Percentiles rank a stretch among this genome's conserved stretches.
Evolutionary conservation across 2,113 vertebrate species (phyloP).

Genomic region (Galemys pyrenaicus): DNA sequence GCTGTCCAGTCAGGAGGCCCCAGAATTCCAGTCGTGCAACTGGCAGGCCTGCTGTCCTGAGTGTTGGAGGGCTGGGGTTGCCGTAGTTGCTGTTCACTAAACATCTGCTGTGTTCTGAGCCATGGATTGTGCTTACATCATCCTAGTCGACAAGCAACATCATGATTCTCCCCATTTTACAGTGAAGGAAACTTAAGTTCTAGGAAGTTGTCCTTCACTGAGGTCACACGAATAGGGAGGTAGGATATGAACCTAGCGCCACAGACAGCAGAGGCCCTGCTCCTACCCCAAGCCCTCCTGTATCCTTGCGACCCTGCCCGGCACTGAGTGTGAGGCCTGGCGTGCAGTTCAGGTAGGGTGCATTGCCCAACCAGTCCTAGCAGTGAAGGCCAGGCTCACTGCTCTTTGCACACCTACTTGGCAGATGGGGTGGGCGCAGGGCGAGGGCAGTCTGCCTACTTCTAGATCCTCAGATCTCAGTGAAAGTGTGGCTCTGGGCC

Average conservation of each 20-base stretch:
- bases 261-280: neutral
- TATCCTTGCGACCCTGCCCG: fast-evolving
- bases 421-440: no score
- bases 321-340: neutral
- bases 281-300: neutral
- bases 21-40: no score
- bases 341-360: neutral
- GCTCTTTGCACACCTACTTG: neutral
- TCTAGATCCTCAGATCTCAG: neutral
- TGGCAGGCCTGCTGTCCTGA: neutral
- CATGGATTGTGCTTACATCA: neutral
- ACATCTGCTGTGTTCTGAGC: neutral
- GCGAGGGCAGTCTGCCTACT: neutral
- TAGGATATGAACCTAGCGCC: neutral
- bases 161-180: neutral
- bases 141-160: neutral
- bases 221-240: neutral
- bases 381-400: neutral
- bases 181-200: neutral
- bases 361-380: neutral
- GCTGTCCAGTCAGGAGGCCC: neutral
- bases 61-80: neutral
- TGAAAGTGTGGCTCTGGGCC: slow-evolving; percentile 14
- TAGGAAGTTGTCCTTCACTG: neutral
- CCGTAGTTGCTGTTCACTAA: neutral